These are phyloP conservation scores for Crocidura indochinensis DNA, from an alignment of 2,797 vertebrate species.

Conservation along the genomic window DNA sequence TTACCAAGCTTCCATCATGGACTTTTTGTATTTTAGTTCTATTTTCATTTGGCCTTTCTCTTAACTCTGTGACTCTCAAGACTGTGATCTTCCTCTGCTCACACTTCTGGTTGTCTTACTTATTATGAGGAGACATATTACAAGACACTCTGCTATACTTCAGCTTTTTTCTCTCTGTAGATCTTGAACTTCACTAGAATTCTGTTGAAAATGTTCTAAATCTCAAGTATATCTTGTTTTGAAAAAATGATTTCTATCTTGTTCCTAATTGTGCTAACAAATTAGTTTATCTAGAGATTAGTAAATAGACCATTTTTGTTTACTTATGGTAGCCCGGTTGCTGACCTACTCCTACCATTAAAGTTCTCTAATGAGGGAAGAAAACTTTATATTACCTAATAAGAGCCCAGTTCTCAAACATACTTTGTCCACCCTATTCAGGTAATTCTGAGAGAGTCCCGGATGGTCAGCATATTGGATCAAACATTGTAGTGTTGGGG, in stretches of 20 bases:
- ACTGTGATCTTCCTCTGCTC: neutral
- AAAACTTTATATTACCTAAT: neutral
- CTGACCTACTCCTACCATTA: neutral
- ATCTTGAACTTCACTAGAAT: neutral
- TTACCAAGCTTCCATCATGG: neutral
- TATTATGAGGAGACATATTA: neutral
- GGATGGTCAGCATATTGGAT: neutral
- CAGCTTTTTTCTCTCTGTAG: neutral
- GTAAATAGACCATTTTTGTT: neutral
- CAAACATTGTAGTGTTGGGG: rapidly evolving
- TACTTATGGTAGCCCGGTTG: too few relatives aligned
- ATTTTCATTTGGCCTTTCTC: neutral
- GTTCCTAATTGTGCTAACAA: neutral
- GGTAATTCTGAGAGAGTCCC: neutral
- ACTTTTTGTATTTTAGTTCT: neutral
- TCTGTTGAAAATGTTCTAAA: neutral
- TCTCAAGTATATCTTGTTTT: neutral
- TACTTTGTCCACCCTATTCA: neutral
- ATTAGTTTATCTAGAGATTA: neutral
- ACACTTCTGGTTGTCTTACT: neutral
- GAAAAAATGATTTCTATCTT: neutral
- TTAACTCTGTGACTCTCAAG: too few relatives aligned
- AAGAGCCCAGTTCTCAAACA: neutral
- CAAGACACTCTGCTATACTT: neutral
- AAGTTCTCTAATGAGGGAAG: neutral